phyloP scores from a whole-genome alignment of 2,113 vertebrate genomes.

The Sterrhoptilus dennistouni region DNA sequence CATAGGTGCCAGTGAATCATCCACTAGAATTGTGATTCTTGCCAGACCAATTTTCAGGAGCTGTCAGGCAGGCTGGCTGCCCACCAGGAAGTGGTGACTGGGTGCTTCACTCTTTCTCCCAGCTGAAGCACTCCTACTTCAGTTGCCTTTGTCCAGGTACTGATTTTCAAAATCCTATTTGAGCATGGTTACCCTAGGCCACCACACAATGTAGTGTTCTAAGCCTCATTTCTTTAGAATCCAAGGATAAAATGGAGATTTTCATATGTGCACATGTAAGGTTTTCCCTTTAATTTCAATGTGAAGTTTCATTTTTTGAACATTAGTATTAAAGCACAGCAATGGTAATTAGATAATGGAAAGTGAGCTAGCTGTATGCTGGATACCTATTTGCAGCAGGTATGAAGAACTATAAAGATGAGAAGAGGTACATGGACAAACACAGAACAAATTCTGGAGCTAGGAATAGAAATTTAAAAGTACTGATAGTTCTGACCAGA shows the following conservation, averaged over 20 bases:
- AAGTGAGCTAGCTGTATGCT: background rate
- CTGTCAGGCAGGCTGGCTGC: background rate
- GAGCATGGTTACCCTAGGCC: background rate
- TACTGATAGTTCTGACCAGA: background rate
- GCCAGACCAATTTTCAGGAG: background rate
- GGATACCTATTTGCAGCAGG: background rate
- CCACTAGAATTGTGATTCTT: background rate
- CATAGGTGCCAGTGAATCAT: accelerated
- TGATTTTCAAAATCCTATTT: background rate
- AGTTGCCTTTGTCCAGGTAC: background rate
- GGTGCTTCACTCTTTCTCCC: background rate
- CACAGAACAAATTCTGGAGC: background rate
- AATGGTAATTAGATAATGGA: background rate
- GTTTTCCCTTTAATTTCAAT: background rate
- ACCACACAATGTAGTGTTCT: background rate
- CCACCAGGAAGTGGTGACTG: background rate
- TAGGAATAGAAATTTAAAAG: background rate
- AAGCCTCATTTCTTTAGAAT: background rate
- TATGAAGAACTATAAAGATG: background rate
- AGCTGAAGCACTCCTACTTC: accelerated
- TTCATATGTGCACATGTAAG: background rate
- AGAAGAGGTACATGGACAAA: background rate
- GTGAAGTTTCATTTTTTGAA: background rate
- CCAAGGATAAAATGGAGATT: background rate
- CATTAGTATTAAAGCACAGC: background rate